Evolutionary conservation across 2,888 invertebrate genomes (phyloP), one percentile per base, ranked within the genome.

Genomic region (Hirtodrosophila alboralis): DNA sequence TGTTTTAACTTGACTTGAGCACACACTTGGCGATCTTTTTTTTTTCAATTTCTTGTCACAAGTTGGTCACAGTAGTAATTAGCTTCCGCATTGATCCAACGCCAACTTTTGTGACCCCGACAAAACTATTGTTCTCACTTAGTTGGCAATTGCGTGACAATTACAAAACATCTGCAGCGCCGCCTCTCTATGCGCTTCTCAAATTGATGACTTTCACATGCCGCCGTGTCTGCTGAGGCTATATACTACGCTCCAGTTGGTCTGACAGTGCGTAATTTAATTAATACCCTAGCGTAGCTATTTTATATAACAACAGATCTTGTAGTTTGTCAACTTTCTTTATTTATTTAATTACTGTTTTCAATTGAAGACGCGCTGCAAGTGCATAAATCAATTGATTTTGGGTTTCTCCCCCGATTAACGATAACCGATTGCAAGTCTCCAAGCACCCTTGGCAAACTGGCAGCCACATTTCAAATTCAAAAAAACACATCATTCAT

Each of bases 301-400:
- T n/a, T 33, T 31, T 8, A 38, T 44, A n/a, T 12, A 28, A 9
- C 41, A 51, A 30, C 34, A 49, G 34, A 53, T 48, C 33, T 26
- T 13, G 7, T 16, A 63, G 51, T 56, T 70, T 61, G 74, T 67
- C 74, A 73, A 73, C 60, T 70, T 60, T 60, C 54, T 60, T 63
- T 63, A 72, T 86, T 87, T 68, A 84, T 84, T 84, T 72, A 87
- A 87, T 87, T 86, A 80, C 73, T 62, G 79, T 51, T 66, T 71
- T 69, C 76, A 87, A 84, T 85, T 84, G 76, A 67, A 48, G 59
- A 36, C 13, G 38, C 23, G 7, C 6, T 16, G 28, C 49, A 36
- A 70, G 64, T 80, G 73, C 67, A 80, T 81, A 86, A 81, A 81
- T 81, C 81, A 81, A 86, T 86, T 84, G 80, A 78, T 72, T 78